A percentile compares a stretch with the other conserved stretches of the same genome.
These are phyloP conservation scores for Saguinus imperator DNA, from an alignment of 2,113 vertebrate species.

Conservation along the genomic window DNA sequence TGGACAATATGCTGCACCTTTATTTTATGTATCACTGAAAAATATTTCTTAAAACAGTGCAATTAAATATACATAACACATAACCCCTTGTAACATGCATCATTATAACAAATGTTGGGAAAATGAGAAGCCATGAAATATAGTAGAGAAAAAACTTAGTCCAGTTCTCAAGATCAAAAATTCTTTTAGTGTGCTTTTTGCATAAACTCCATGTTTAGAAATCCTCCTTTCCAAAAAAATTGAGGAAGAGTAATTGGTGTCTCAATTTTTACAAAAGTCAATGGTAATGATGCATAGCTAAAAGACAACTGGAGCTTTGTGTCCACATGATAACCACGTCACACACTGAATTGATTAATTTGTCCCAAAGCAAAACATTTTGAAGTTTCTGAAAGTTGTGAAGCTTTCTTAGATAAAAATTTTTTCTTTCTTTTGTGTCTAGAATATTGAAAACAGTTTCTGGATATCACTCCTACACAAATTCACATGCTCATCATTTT, in stretches of 20 bases:
- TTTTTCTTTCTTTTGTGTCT: neutral
- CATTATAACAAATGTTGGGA: neutral
- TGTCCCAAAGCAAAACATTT: neutral
- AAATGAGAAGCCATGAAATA: neutral
- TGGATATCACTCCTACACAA: neutral
- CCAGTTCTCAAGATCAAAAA: neutral
- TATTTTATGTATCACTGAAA: neutral
- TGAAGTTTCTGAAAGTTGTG: neutral
- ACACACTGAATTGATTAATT: neutral
- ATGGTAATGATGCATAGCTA: neutral
- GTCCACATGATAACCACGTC: neutral
- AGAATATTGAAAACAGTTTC: constrained; percentile 19
- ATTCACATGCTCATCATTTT: neutral
- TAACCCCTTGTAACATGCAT: neutral
- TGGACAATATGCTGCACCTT: neutral
- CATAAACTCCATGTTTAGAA: neutral
- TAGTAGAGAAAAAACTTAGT: neutral
- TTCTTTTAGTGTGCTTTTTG: neutral
- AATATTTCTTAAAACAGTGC: neutral
- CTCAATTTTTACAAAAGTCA: neutral
- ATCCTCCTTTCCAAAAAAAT: neutral
- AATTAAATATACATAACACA: neutral
- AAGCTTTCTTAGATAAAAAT: neutral
- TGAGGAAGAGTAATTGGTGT: neutral
- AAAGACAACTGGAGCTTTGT: neutral